Evolutionary conservation across 2,113 vertebrate genomes (phyloP).

Genomic region (Perca fluviatilis): DNA sequence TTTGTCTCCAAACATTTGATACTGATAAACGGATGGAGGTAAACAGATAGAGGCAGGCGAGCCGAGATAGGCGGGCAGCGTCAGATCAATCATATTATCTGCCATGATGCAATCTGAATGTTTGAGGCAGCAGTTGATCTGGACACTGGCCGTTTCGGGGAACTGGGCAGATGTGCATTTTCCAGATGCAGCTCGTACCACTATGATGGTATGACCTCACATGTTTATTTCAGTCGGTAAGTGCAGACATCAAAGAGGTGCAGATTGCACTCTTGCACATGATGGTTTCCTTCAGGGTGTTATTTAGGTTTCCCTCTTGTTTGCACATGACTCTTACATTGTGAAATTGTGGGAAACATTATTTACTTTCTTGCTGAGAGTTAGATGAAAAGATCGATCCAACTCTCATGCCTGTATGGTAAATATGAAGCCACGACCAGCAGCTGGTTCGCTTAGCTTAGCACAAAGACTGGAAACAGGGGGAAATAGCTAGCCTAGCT

Average conservation of each 20-base stretch:
- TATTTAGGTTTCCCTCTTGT: constrained; percentile 19
- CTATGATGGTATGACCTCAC: constrained; percentile 38
- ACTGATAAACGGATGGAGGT: constrained; percentile 66
- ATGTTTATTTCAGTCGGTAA: background rate
- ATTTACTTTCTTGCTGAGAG: background rate
- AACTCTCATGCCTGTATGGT: background rate
- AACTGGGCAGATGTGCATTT: constrained; percentile 15
- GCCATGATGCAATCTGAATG: constrained; percentile 51
- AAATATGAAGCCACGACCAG: background rate
- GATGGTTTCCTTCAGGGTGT: constrained; percentile 10
- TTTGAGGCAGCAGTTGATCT: constrained; percentile 44
- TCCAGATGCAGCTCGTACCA: background rate
- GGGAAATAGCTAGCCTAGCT: background rate
- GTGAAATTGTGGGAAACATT: background rate
- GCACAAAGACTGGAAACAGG: background rate
- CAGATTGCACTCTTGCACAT: constrained; percentile 4
- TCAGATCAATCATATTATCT: constrained; percentile 68
- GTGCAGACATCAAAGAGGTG: constrained; percentile 31
- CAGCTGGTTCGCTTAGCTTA: background rate
- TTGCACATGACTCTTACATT: background rate
- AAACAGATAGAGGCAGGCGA: constrained; percentile 56
- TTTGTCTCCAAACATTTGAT: constrained; percentile 72
- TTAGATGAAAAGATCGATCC: background rate
- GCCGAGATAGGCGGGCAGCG: constrained; percentile 42
- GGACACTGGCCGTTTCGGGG: constrained; percentile 7